phyloP scores from a whole-genome alignment of 2,113 vertebrate species.

The Empidonax alnorum region DNA sequence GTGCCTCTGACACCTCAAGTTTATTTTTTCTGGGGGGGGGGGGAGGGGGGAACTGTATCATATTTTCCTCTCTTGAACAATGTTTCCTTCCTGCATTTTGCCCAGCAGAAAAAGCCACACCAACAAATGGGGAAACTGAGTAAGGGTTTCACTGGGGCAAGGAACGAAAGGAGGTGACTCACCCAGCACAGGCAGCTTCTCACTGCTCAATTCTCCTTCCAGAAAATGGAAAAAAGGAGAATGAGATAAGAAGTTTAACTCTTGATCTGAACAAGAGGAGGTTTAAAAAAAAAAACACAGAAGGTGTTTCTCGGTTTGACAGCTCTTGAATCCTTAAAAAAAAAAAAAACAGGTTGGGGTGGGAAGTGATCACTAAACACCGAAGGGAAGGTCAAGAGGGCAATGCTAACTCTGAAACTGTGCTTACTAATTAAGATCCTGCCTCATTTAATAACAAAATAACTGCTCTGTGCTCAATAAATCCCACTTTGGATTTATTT shows the following conservation, averaged over 20 bases:
- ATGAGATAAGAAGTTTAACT: neutral
- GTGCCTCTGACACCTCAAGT: neutral
- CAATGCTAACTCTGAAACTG: neutral
- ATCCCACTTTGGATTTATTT: neutral
- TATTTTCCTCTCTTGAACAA: constrained; percentile 46
- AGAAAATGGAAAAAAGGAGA: constrained; percentile 8
- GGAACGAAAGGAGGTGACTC: constrained; percentile 23
- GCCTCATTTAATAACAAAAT: neutral
- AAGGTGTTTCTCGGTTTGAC: neutral
- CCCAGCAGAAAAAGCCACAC: constrained; percentile 35
- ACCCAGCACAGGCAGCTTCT: neutral
- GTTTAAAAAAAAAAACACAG: neutral
- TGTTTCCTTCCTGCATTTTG: neutral
- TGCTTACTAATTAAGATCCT: neutral
- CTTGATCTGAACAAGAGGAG: neutral
- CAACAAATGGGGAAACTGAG: constrained; percentile 60
- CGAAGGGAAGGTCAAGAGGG: neutral
- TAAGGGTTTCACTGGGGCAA: constrained; percentile 25
- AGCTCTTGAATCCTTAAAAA: neutral
- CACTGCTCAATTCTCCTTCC: neutral
- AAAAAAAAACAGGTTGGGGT: neutral
- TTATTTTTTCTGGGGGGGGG: neutral
- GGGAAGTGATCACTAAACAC: neutral
- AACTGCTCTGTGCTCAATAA: neutral
- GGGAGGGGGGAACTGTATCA: neutral